phyloP scores from a whole-genome alignment of 1,140 invertebrate species.

The Brachystomella parvula region DNA sequence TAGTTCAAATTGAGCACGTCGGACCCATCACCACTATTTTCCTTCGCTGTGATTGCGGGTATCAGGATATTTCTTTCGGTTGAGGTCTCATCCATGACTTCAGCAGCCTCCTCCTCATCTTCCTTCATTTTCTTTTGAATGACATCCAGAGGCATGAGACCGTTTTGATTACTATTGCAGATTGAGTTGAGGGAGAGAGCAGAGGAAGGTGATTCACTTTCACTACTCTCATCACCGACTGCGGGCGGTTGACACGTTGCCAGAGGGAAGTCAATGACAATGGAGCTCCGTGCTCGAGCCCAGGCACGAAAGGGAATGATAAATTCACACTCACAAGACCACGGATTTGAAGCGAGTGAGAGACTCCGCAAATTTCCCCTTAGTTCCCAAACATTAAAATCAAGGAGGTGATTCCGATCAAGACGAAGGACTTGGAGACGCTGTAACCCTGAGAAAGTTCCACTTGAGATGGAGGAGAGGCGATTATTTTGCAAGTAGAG shows the following conservation, averaged over 20 bases:
- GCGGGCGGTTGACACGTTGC: constrained; percentile 1
- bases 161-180: not conserved
- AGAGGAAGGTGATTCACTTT: not conserved
- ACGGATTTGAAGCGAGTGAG: constrained; percentile 59
- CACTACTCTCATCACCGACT: not conserved
- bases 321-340: constrained; percentile 85
- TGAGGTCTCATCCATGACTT: too few relatives aligned
- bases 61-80: too few relatives aligned
- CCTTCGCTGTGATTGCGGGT: too few relatives aligned
- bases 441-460: constrained; percentile 64
- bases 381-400: constrained; percentile 75
- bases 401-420: constrained; percentile 71
- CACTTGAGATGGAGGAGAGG: constrained; percentile 66
- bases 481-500: constrained; percentile 81
- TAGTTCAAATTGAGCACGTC: not conserved
- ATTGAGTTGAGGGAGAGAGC: not conserved
- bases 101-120: not conserved
- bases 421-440: constrained; percentile 70
- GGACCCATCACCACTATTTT: too few relatives aligned
- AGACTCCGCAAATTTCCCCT: constrained; percentile 54
- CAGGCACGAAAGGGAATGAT: constrained; percentile 26
- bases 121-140: not conserved
- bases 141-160: not conserved
- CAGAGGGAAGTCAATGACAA: not conserved
- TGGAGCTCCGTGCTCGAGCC: not conserved